Evolutionary conservation across 2,888 invertebrate species (phyloP).

Genomic region (Galerucella pusilla): DNA sequence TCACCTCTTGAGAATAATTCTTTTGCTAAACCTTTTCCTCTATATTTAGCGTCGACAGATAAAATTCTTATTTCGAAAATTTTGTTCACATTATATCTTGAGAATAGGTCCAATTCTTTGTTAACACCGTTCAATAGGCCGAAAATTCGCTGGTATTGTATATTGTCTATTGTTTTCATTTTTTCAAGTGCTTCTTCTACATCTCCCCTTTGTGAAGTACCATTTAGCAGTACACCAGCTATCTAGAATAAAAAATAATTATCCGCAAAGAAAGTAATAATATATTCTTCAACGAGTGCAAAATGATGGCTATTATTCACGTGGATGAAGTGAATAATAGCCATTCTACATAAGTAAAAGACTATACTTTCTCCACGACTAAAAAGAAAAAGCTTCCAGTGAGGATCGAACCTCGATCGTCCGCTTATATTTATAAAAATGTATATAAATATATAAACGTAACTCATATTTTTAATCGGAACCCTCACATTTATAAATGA

Average conservation of each 20-base stretch:
- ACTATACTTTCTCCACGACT: too few species aligned
- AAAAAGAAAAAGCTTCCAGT: too few species aligned
- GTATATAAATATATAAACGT: too few species aligned
- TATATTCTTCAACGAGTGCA: too few species aligned
- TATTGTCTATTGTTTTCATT: slow-evolving; percentile 74
- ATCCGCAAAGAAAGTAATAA: neutral
- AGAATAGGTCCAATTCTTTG: slow-evolving; percentile 76
- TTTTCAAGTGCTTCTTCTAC: slow-evolving; percentile 76
- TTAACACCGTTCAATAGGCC: slow-evolving; percentile 79
- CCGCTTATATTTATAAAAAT: too few species aligned
- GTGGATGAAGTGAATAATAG: too few species aligned
- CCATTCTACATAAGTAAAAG: too few species aligned
- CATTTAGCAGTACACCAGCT: slow-evolving; percentile 82
- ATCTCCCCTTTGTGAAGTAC: slow-evolving; percentile 79
- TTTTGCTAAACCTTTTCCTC: slow-evolving; percentile 81
- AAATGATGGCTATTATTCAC: too few species aligned
- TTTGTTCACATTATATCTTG: slow-evolving; percentile 73
- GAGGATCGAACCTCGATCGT: too few species aligned
- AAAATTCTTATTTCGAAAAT: slow-evolving; percentile 85
- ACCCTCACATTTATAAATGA: too few species aligned
- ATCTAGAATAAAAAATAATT: slow-evolving; percentile 69
- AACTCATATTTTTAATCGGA: too few species aligned
- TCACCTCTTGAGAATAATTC: slow-evolving; percentile 77
- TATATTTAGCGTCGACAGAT: slow-evolving; percentile 77
- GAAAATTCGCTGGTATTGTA: slow-evolving; percentile 82